phyloP scores from a whole-genome alignment of 2,113 vertebrate genomes.

The Pagrus major region DNA sequence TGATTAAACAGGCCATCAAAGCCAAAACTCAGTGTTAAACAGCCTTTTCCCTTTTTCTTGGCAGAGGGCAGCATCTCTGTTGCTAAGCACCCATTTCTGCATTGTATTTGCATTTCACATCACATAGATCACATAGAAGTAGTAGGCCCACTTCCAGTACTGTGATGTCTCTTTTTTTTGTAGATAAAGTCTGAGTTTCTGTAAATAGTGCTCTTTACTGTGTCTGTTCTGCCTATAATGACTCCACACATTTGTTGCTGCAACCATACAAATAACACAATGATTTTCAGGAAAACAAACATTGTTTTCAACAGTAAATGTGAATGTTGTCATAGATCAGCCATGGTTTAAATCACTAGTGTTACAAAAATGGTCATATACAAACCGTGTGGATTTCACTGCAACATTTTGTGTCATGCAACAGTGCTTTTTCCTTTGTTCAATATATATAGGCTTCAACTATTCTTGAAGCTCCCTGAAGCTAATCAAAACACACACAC shows the following conservation, averaged over 20 bases:
- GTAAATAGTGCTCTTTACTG: not conserved
- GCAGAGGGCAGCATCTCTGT: constrained; percentile 15
- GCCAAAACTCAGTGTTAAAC: constrained; percentile 10
- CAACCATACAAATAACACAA: constrained; percentile 3
- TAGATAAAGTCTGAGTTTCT: not conserved
- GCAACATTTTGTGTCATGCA: not conserved
- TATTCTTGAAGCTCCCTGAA: constrained; percentile 19
- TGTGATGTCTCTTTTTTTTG: not conserved
- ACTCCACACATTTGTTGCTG: not conserved
- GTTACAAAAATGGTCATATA: not conserved
- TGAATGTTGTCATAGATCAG: not conserved
- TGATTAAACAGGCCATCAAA: constrained; percentile 25
- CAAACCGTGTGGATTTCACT: not conserved
- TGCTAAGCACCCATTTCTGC: constrained; percentile 27
- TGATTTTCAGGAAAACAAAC: not conserved
- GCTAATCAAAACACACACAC: constrained; percentile 31
- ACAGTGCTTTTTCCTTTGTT: not conserved
- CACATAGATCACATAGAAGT: constrained; percentile 3
- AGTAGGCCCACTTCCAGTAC: not conserved
- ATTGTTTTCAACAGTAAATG: not conserved
- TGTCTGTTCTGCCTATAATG: not conserved
- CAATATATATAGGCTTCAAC: constrained; percentile 2
- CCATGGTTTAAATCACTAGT: not conserved
- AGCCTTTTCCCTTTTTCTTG: not conserved
- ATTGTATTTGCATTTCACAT: constrained; percentile 11